Conservation (phyloP, 92 coral and sea anemone genomes). For the Phymanthus crucifer region DNA sequence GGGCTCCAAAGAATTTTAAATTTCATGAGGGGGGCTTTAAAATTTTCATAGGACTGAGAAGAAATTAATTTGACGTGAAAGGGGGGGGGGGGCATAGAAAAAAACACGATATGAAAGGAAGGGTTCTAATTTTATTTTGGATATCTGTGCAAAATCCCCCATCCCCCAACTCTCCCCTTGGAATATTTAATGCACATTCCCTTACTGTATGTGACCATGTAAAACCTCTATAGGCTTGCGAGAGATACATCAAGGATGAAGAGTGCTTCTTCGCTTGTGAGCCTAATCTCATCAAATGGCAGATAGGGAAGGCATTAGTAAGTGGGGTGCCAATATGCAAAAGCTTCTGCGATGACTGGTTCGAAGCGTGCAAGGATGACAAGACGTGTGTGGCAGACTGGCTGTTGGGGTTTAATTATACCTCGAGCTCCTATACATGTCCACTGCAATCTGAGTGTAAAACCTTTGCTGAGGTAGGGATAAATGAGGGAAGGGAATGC, state of each 20-base stretch:
- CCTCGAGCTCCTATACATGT: constrained; percentile 56
- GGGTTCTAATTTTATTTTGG: no score
- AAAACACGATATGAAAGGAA: no score
- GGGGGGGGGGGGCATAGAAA: no score
- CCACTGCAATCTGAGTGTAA: constrained; percentile 52
- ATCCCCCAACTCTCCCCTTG: no score
- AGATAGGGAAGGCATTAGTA: constrained; percentile 25
- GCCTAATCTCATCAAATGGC: constrained; percentile 84
- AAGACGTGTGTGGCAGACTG: constrained; percentile 74
- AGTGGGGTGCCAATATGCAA: constrained; percentile 74
- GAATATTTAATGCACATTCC: no score
- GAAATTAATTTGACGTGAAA: no score
- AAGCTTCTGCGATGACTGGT: constrained; percentile 77
- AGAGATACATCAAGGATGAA: constrained; percentile 63
- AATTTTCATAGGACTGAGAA: no score
- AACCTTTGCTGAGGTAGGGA: constrained; percentile 70
- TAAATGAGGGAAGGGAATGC: not conserved
- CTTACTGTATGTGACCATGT: no score
- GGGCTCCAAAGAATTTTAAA: no score
- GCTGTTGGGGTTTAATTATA: constrained; percentile 50
- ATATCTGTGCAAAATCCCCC: no score
- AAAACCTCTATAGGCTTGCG: no score
- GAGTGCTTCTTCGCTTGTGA: constrained; percentile 91
- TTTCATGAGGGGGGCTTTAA: no score
- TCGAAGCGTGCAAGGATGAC: constrained; percentile 82